phyloP scores from a whole-genome alignment of 1,140 invertebrate genomes.

The Ceratosolen solmsi region DNA sequence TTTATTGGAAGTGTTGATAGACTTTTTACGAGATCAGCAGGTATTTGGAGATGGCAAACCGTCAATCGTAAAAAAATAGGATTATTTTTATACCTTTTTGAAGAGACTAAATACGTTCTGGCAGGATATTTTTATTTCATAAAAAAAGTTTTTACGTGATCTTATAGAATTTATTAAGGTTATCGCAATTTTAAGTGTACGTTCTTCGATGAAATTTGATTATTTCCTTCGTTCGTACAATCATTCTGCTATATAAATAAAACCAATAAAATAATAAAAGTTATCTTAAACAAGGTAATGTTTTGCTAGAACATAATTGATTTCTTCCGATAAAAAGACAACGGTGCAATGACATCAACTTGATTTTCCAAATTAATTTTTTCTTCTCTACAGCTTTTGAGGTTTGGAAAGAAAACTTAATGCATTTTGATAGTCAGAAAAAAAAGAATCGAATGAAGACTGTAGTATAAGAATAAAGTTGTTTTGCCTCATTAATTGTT shows the following conservation, averaged over 20 bases:
- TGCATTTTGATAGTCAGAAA: conserved; percentile 30
- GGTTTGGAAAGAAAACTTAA: conserved; percentile 12
- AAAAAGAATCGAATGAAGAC: conserved; percentile 37
- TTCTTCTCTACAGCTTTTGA: conserved; percentile 43
- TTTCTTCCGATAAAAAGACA: conserved; percentile 56
- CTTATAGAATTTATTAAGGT: conserved; percentile 49
- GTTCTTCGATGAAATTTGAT: conserved; percentile 15
- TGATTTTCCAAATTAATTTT: conserved; percentile 44
- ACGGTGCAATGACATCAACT: conserved; percentile 63
- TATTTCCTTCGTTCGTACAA: conserved; percentile 45
- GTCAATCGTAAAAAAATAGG: conserved; percentile 59
- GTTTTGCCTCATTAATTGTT: conserved; percentile 39
- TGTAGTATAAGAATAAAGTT: conserved; percentile 39
- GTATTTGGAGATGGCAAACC: conserved; percentile 55
- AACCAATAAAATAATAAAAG: background rate
- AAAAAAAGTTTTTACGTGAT: conserved; percentile 50
- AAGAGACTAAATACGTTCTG: conserved; percentile 60
- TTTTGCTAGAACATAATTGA: conserved; percentile 61
- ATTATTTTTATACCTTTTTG: conserved; percentile 64
- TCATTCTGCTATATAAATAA: background rate
- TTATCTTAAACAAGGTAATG: conserved; percentile 46
- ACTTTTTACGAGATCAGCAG: conserved; percentile 62
- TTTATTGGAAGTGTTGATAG: conserved; percentile 70
- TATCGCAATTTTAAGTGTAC: conserved; percentile 48
- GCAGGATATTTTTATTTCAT: conserved; percentile 55